Conservation (phyloP, 1,140 invertebrate genomes). For the Drosophila lini region DNA sequence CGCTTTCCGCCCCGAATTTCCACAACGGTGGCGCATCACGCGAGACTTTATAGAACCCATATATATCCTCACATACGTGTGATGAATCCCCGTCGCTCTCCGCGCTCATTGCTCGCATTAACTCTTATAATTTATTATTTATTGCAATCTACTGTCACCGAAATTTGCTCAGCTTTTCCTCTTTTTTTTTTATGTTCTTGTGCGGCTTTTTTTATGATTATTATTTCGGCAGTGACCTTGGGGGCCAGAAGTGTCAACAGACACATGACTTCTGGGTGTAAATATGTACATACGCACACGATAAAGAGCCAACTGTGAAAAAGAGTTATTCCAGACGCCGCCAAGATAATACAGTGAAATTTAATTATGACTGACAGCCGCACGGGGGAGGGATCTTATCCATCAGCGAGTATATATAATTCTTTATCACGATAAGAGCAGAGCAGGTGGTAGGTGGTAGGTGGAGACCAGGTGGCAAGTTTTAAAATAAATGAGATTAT, state of each 20-base stretch:
- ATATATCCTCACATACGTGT: constrained; percentile 39
- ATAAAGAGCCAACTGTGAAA: constrained; percentile 40
- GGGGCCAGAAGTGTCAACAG: constrained; percentile 52
- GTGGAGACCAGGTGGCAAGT: background rate
- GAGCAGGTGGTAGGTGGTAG: background rate
- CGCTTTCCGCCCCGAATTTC: background rate
- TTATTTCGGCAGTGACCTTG: constrained; percentile 62
- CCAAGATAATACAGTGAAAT: constrained; percentile 52
- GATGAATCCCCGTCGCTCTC: constrained; percentile 41
- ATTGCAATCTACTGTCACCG: constrained; percentile 69
- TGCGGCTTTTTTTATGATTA: constrained; percentile 45
- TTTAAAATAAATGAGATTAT: constrained; percentile 8
- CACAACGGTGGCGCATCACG: constrained; percentile 57
- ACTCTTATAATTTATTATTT: constrained; percentile 76
- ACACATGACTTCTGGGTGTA: constrained; percentile 40
- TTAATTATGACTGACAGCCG: constrained; percentile 43
- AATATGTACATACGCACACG: constrained; percentile 14
- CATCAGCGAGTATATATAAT: constrained; percentile 11
- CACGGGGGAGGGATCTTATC: constrained; percentile 7
- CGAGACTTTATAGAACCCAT: constrained; percentile 34
- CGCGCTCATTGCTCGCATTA: constrained; percentile 63
- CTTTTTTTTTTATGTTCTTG: constrained; percentile 34
- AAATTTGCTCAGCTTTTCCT: constrained; percentile 62
- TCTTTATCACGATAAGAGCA: constrained; percentile 12
- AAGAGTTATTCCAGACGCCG: constrained; percentile 53